These are phyloP conservation scores for Harpegnathos saltator DNA, from an alignment of 1,140 invertebrate species.

Conservation along the genomic window DNA sequence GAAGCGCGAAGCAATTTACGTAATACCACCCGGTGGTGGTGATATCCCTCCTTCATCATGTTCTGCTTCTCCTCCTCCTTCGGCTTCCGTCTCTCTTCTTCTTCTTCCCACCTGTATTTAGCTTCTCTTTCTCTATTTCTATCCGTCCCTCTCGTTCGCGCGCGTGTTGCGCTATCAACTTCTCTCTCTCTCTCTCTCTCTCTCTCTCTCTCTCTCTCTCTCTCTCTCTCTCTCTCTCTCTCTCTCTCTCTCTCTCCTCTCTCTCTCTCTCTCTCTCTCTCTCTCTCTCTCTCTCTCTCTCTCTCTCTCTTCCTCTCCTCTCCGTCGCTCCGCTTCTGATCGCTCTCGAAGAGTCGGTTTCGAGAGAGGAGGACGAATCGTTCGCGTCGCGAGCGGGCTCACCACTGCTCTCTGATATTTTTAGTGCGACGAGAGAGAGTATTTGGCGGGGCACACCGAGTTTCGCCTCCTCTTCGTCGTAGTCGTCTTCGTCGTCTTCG, in stretches of 20 bases:
- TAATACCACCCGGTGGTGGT: conserved; percentile 67
- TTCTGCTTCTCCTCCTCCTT: not conserved
- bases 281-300: conserved; percentile 4
- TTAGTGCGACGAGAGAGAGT: conserved; percentile 80
- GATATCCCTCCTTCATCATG: conserved; percentile 20
- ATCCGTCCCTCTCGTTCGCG: conserved; percentile 1
- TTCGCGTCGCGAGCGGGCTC: conserved; percentile 59
- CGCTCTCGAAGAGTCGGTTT: conserved; percentile 37
- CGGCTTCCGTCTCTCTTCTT: conserved; percentile 8
- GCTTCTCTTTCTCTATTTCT: conserved; percentile 44
- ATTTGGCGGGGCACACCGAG: conserved; percentile 81
- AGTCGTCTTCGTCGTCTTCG: conserved; percentile 55
- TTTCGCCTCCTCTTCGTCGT: conserved; percentile 69
- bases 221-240: conserved; percentile 1
- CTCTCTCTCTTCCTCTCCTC: conserved; percentile 1
- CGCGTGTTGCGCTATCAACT: conserved; percentile 25
- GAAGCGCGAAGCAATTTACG: conserved; percentile 73
- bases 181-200: conserved; percentile 4
- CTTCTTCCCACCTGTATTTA: not conserved
- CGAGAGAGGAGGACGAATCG: conserved; percentile 55
- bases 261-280: not conserved
- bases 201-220: not conserved
- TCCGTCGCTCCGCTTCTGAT: conserved; percentile 35
- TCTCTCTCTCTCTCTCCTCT: conserved; percentile 9
- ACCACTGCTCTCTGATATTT: conserved; percentile 79